Conservation (phyloP, 2,113 vertebrate genomes). For the Paramormyrops kingsleyae region DNA sequence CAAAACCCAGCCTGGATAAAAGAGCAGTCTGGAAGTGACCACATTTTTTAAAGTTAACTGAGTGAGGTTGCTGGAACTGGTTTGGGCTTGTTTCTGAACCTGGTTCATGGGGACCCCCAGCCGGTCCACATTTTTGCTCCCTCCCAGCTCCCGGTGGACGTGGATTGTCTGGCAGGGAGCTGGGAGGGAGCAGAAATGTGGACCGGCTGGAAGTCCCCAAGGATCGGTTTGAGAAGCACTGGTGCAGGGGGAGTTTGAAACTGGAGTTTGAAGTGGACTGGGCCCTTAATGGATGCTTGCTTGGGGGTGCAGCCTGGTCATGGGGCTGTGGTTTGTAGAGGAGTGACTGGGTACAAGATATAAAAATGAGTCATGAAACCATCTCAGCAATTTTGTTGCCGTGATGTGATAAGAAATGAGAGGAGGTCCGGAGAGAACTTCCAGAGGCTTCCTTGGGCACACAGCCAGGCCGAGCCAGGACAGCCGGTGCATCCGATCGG, state of each 20-base stretch:
- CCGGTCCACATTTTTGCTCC: background rate
- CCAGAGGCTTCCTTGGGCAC: conserved; percentile 26
- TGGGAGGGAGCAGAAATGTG: background rate
- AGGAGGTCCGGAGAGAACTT: background rate
- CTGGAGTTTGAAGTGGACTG: background rate
- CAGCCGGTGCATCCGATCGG: background rate
- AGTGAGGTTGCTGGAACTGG: background rate
- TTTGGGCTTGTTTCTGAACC: background rate
- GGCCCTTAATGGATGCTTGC: background rate
- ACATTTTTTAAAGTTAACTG: background rate
- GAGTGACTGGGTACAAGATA: background rate
- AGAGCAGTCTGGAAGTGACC: background rate
- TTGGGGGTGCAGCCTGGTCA: background rate
- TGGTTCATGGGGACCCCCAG: background rate
- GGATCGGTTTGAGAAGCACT: background rate
- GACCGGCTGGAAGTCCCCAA: background rate
- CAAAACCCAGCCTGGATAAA: background rate
- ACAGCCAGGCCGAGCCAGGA: background rate
- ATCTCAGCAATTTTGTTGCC: background rate
- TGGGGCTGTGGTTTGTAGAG: background rate
- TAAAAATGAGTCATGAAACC: background rate
- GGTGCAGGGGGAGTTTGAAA: background rate
- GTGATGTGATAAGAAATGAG: background rate
- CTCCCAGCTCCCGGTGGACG: background rate
- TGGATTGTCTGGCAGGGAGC: background rate